These are phyloP conservation scores for Lutjanus campechanus DNA, from an alignment of 2,797 vertebrate species.

Conservation along the genomic window DNA sequence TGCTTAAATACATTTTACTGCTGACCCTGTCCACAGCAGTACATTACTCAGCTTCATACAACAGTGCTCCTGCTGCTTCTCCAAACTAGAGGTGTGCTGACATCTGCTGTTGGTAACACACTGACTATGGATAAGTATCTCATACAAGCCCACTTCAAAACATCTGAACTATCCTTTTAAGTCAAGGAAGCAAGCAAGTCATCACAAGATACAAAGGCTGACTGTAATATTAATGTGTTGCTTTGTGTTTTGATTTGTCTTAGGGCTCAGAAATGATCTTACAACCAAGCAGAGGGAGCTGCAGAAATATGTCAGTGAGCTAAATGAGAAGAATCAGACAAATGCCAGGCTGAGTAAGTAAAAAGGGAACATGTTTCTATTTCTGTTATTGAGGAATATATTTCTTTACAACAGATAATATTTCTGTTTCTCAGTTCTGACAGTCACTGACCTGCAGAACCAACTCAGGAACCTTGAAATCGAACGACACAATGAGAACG, in stretches of 20 bases:
- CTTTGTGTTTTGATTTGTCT: neutral
- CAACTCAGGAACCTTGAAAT: constrained; percentile 33
- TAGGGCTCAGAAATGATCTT: constrained; percentile 49
- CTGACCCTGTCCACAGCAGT: too few species aligned
- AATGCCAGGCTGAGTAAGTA: constrained; percentile 53
- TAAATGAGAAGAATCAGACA: constrained; percentile 33
- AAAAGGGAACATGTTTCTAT: neutral
- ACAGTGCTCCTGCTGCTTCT: too few species aligned
- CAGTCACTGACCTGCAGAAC: constrained; percentile 36
- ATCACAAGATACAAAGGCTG: too few species aligned
- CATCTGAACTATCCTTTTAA: too few species aligned
- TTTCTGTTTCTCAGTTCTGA: constrained; percentile 46
- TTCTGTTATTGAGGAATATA: neutral
- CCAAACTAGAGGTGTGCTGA: too few species aligned
- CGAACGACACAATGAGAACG: neutral
- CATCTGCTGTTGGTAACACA: too few species aligned
- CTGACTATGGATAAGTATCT: too few species aligned
- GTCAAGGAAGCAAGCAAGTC: neutral
- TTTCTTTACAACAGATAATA: neutral
- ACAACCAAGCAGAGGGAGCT: constrained; percentile 4
- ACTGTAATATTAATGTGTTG: too few species aligned
- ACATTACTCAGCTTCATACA: too few species aligned
- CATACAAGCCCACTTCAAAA: too few species aligned
- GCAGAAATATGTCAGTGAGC: constrained; percentile 12
- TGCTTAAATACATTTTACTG: too few species aligned